Percentiles rank a stretch among this genome's conserved stretches.
These are phyloP conservation scores for Gavia stellata DNA, from an alignment of 2,113 vertebrate genomes.

Conservation along the genomic window DNA sequence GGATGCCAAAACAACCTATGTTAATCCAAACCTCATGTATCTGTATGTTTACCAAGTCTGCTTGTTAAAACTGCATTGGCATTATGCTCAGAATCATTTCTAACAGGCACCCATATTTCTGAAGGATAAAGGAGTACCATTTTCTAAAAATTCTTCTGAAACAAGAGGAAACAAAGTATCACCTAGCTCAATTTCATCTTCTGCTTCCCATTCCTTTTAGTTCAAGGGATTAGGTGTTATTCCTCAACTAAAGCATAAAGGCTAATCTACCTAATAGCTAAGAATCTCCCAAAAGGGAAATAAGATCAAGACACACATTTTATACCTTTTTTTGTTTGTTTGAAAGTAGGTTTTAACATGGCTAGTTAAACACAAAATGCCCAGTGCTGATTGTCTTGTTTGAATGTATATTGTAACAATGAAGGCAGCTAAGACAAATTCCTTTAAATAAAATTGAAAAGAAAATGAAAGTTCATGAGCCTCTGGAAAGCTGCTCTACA, in stretches of 20 bases:
- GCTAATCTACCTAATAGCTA: background rate
- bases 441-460: background rate
- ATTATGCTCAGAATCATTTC: background rate
- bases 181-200: background rate
- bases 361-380: background rate
- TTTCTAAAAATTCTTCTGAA: slow-evolving; percentile 1
- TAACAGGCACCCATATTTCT: background rate
- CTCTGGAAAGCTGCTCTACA: background rate
- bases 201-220: background rate
- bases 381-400: background rate
- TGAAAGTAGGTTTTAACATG: background rate
- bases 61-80: background rate
- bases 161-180: background rate
- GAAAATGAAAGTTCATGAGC: background rate
- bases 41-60: background rate
- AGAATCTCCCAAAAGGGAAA: background rate
- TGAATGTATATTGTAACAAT: background rate
- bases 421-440: background rate
- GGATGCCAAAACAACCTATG: background rate
- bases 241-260: slow-evolving; percentile 7
- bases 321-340: background rate
- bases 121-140: background rate
- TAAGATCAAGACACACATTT: background rate
- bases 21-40: background rate
- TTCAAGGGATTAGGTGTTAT: background rate